These are phyloP conservation scores for Platichthys flesus DNA, from an alignment of 2,113 vertebrate species.

Conservation along the genomic window DNA sequence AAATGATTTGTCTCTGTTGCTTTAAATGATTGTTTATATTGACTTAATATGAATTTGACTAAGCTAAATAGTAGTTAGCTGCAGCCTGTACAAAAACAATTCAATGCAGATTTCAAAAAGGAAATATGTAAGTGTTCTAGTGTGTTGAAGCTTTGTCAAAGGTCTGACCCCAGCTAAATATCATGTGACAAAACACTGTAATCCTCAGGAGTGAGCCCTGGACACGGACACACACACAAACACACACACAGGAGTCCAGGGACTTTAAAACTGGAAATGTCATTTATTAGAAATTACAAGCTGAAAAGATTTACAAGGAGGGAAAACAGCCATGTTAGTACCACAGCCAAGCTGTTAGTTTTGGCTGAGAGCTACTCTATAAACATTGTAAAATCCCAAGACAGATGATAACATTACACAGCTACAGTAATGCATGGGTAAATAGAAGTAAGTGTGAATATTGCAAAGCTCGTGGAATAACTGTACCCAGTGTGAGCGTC, in stretches of 20 bases:
- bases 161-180: slow-evolving; percentile 11
- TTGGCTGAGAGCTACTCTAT: slow-evolving; percentile 60
- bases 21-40: background rate
- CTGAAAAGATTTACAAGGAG: slow-evolving; percentile 69
- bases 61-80: background rate
- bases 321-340: slow-evolving; percentile 60
- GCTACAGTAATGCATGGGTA: slow-evolving; percentile 43
- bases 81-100: background rate
- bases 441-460: slow-evolving; percentile 49
- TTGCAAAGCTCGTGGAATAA: slow-evolving; percentile 58
- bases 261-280: slow-evolving; percentile 64
- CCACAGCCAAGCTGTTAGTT: slow-evolving; percentile 51
- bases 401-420: slow-evolving; percentile 63
- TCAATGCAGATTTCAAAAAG: background rate
- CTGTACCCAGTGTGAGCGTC: slow-evolving; percentile 30
- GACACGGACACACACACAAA: slow-evolving; percentile 27
- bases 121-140: slow-evolving; percentile 12
- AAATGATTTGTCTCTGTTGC: slow-evolving; percentile 32
- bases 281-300: slow-evolving; percentile 76
- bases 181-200: slow-evolving; percentile 27
- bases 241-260: slow-evolving; percentile 50
- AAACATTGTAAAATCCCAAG: slow-evolving; percentile 67
- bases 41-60: background rate
- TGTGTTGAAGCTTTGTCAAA: slow-evolving; percentile 12
- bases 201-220: slow-evolving; percentile 5